Base-by-base conservation (phyloP, 2,797 vertebrate genomes). In the Geotrypetes seraphini region DNA sequence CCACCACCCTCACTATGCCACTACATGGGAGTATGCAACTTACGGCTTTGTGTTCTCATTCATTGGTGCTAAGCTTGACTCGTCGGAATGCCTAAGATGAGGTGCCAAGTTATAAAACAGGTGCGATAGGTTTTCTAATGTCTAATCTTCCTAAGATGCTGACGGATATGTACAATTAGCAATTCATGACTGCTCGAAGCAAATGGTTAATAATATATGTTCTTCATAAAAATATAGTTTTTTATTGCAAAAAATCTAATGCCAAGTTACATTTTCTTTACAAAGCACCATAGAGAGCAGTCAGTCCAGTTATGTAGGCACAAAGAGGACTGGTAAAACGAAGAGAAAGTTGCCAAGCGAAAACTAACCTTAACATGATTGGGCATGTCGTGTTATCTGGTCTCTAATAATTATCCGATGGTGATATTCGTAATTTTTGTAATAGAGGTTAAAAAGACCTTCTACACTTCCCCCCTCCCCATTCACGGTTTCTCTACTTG, bases 221-320 rank as follows among this genome's bases (percentile, higher is more conserved):
- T 21, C 28, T 44, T 29, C 33, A 36, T 60, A 57, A 40, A 38
- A 7, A 35, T 14, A 13, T 16, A 47, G 49, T 20, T 19, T 37
- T 28, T 19, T 25, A 29, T 29, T 29, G 27, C 9, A 25, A 7
- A 7, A 19, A 13, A 31, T n/a, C 10, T 13, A 38, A 28, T 21
- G 25, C 7, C 24, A 19, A 22, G 19, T 6, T 33, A 12, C 1
- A 17, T 34, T 59, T 25, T 52, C 25, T 46, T 45, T 47, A 50
- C 15, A 47, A 60, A 69, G 66, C 57, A 72, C 57, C 61, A 63
- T 56, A 43, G 31, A 31, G 33, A 54, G 60, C 31, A 12, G 28
- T 41, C 29, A 42, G 47, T 53, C 47, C 51, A 62, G 63, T 66
- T 43, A 42, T 22, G 26, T 29, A 33, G 53, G 33, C 41, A 48